These are phyloP conservation scores for Episyrphus balteatus DNA, from an alignment of 1,140 invertebrate species.

Conservation along the genomic window DNA sequence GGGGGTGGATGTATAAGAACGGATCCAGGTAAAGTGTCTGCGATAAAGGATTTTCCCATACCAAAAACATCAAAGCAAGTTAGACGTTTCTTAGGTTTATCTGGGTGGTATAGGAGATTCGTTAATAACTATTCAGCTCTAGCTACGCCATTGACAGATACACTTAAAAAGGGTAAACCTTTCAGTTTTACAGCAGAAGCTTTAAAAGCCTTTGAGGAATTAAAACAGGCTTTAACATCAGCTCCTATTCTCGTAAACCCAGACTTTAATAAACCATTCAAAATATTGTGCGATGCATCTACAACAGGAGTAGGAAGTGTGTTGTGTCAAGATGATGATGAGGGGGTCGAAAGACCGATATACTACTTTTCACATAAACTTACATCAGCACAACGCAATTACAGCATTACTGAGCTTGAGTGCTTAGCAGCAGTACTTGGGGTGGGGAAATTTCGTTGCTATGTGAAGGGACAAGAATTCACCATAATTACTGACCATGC, in stretches of 20 bases:
- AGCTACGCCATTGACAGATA: constrained; percentile 2
- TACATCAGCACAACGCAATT: no score
- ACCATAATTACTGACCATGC: constrained; percentile 24
- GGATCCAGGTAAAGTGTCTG: constrained; percentile 11
- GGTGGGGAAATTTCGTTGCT: constrained; percentile 35
- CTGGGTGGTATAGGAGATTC: no score
- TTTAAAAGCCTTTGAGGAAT: constrained; percentile 17
- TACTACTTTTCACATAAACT: no score
- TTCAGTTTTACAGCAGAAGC: constrained; percentile 19
- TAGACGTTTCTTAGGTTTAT: no score
- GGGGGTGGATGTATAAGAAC: no score
- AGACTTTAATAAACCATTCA: constrained; percentile 23
- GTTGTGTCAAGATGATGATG: constrained; percentile 18
- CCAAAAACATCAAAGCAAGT: constrained; percentile 12
- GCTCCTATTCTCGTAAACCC: constrained; percentile 16
- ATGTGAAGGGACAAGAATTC: constrained; percentile 32
- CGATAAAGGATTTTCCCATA: constrained; percentile 9
- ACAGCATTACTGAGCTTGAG: no score
- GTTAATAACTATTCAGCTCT: no score
- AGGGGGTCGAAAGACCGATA: constrained; percentile 14
- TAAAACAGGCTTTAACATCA: no score
- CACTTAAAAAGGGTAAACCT: constrained; percentile 1
- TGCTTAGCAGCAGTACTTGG: no score
- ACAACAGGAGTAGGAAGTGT: constrained; percentile 25
- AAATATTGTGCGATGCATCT: constrained; percentile 31